A percentile compares a stretch with the other conserved stretches of the same genome.
Conservation (phyloP, 2,888 invertebrate species). For the Alcis repandata region DNA sequence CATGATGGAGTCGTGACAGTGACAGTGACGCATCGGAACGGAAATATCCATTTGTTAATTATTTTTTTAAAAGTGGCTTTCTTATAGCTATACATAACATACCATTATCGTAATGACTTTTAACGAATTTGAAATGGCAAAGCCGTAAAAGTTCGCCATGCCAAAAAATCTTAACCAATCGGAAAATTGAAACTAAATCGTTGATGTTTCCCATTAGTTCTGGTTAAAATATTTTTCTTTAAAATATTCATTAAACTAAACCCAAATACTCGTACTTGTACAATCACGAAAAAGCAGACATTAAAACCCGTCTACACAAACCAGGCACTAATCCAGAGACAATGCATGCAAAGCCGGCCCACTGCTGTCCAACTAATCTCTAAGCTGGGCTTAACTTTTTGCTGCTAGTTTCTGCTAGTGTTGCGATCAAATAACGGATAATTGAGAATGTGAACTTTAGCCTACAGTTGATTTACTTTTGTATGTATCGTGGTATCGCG, state of each 20-base stretch:
- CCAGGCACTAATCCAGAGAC: constrained; percentile 29
- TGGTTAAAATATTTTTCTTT: too few species aligned
- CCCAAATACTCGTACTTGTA: too few species aligned
- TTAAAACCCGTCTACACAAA: constrained; percentile 5
- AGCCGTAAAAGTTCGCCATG: too few species aligned
- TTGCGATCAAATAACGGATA: constrained; percentile 22
- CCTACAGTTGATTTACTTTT: constrained; percentile 2
- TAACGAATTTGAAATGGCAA: too few species aligned
- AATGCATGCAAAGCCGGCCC: constrained; percentile 1
- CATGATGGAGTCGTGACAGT: constrained; percentile 8
- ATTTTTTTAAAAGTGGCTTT: neutral
- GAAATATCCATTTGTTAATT: constrained; percentile 2
- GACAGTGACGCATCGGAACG: constrained; percentile 13
- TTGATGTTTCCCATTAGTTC: too few species aligned
- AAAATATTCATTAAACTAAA: too few species aligned
- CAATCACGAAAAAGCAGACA: constrained; percentile 1
- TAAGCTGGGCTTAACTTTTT: constrained; percentile 25
- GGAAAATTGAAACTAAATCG: too few species aligned
- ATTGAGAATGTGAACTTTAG: constrained; percentile 10
- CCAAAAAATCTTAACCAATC: too few species aligned
- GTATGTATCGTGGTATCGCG: neutral
- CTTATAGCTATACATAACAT: neutral
- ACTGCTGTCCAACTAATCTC: constrained; percentile 24
- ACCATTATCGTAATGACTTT: too few species aligned
- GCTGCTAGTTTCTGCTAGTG: constrained; percentile 7